Base-by-base conservation (phyloP, 1,140 invertebrate species). In the Heliconius melpomene region DNA sequence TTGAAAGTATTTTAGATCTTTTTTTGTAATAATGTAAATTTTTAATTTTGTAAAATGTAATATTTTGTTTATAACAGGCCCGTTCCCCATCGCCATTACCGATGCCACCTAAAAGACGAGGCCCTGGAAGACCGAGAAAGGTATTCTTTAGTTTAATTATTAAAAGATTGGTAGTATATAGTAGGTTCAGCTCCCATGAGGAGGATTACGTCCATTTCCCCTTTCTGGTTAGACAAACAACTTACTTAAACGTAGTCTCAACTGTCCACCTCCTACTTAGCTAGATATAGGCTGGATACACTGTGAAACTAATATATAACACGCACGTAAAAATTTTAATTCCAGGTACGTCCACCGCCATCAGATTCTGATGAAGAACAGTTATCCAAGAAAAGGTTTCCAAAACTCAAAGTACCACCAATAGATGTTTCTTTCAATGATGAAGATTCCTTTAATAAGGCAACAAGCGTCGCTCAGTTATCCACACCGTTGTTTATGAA, bases 101-200 rank as follows among this genome's bases (percentile, higher is more conserved):
- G 7, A 75, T 86, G 16, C 87, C 88, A 20, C 79, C 86, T 0
- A 94, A 94, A 83, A 86, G 86, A 74, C 82, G 92, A 50, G 92
- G 92, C 0, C 92, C 90, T 2, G 92, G 92, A 0, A 88, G 92
- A 54, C 92, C 92, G 1, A 89, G 92, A 71, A 94, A 94, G 88
- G 92, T 93, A 87, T 83, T 36, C 54, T 73, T 77, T 74, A 23
- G 2, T 54, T 54, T 20, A n/a, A 54, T 54, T 54, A 11, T 11
- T 40, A 40, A 40, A 40, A 40, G 40, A 40, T 13, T 40, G 2
- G 13, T 13, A 13, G 40, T 13, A 13, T 40, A 40, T 16, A 46
- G 40, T 46, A 46, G 40, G 40, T 46, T 46, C 13, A 16, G 16
- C 40, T 16, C 13, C 13, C 5, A 46, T 46, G 13, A 46, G 13